Percentiles rank a stretch among this genome's conserved stretches.
Evolutionary conservation across 1,140 invertebrate genomes (phyloP).

Genomic region (Magallana gigas): DNA sequence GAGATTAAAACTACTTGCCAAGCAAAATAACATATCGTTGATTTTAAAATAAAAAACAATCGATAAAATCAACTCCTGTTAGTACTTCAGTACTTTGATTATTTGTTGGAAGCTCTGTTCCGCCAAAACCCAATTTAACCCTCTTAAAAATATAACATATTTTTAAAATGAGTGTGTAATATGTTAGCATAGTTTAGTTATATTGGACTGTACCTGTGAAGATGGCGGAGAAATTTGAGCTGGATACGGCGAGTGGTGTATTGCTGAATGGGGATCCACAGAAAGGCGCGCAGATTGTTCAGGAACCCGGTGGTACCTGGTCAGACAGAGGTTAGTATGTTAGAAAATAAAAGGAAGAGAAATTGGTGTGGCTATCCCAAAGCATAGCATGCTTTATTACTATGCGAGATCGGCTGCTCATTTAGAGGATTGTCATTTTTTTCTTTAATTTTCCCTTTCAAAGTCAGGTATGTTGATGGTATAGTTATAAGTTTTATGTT

Average conservation of each 20-base stretch:
- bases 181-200: too few relatives aligned
- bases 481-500: not conserved
- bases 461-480: too few relatives aligned
- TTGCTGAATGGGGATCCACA: conserved; percentile 97
- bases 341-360: not conserved
- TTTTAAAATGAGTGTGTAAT: too few relatives aligned
- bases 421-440: not conserved
- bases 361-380: not conserved
- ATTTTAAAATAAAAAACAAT: too few relatives aligned
- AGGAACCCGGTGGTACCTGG: conserved; percentile 85
- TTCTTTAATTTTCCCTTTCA: too few relatives aligned
- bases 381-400: not conserved
- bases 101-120: too few relatives aligned
- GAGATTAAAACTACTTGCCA: too few relatives aligned
- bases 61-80: too few relatives aligned
- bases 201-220: conserved; percentile 84
- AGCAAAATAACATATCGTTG: too few relatives aligned
- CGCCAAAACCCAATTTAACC: too few relatives aligned
- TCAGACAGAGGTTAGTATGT: not conserved
- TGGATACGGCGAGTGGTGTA: conserved; percentile 95
- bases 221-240: conserved; percentile 89
- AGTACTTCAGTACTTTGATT: too few relatives aligned
- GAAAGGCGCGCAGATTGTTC: conserved; percentile 92
- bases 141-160: too few relatives aligned
- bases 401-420: not conserved